Base-by-base conservation (phyloP, 2,113 vertebrate species). In the Lucifuga dentata region DNA sequence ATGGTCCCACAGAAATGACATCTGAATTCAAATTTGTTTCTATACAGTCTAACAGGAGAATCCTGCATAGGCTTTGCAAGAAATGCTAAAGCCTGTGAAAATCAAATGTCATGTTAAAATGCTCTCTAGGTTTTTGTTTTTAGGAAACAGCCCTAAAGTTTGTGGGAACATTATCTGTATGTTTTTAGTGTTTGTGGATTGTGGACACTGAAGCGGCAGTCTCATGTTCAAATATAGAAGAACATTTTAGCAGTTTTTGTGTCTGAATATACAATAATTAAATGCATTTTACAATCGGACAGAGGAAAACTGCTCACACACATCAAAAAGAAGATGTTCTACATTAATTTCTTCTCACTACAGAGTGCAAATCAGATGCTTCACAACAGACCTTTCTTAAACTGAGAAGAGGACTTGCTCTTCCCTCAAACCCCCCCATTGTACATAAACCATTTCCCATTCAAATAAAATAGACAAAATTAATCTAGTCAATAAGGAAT, bases 291-390 rank as follows among this genome's bases (percentile, higher is more conserved):
- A 92, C 84, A 95, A 93, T 93, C 86, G 78, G 94, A 97, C 93
- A 92, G 93, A 94, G 94, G 93, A 95, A n/a, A 97, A 94, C 94
- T 94, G 95, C 94, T 95, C 93, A 95, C 93, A 92, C 89, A 96
- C 93, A 92, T 91, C 89, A 92, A 95, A 93, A 93, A 92, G 93
- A 92, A 93, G 81, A 95, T 91, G 94, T 83, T 95, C 92, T 92
- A 93, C 94, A 96, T 95, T 93, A 94, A 93, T 94, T 93, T 94
- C 80, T 92, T 94, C 94, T 96, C 93, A 94, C 94, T 95, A 96
- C 91, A 95, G 96, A 98, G 96, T 98, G 97, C 96, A 99, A 98
- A 97, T 95, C 93, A 94, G 94, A 94, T 94, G 94, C 93, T 95
- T 95, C 94, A 95, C 94, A 92, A 96, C 56, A 95, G 93, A 96